Percentiles rank a stretch among this genome's conserved stretches.
Conservation (phyloP, 2,797 vertebrate species). For the Ctenochaetus hawaiiensis region DNA sequence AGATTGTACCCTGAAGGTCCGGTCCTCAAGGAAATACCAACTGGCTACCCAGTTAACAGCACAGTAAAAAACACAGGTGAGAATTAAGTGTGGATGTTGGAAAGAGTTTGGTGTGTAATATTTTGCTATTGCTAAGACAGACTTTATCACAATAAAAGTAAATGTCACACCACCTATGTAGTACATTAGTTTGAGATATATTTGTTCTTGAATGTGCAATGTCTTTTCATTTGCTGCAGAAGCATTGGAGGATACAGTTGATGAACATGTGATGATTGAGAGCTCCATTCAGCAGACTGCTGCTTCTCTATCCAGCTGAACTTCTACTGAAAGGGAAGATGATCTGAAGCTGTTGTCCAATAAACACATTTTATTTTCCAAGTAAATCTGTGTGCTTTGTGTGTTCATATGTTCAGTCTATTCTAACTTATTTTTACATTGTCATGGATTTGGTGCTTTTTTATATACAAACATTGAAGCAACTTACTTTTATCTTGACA, state of each 20-base stretch:
- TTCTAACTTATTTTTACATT: background rate
- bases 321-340: constrained; percentile 19
- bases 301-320: constrained; percentile 6
- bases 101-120: background rate
- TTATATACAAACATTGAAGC: background rate
- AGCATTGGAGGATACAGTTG: constrained; percentile 21
- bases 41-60: background rate
- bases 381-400: constrained; percentile 41
- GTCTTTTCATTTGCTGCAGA: constrained; percentile 32
- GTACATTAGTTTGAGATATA: background rate
- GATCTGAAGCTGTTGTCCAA: background rate
- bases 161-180: background rate
- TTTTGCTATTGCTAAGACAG: background rate
- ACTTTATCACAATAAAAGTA: background rate
- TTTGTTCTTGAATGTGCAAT: constrained; percentile 6
- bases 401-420: constrained; percentile 20
- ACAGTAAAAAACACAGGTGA: constrained; percentile 40
- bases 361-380: constrained; percentile 38
- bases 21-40: background rate
- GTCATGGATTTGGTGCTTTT: background rate
- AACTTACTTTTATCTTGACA: background rate
- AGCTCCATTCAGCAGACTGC: constrained; percentile 14
- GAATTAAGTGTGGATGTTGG: background rate
- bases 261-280: constrained; percentile 2
- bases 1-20: background rate